These are phyloP conservation scores for Apodemia duryi DNA, from an alignment of 2,888 invertebrate species.

Conservation along the genomic window DNA sequence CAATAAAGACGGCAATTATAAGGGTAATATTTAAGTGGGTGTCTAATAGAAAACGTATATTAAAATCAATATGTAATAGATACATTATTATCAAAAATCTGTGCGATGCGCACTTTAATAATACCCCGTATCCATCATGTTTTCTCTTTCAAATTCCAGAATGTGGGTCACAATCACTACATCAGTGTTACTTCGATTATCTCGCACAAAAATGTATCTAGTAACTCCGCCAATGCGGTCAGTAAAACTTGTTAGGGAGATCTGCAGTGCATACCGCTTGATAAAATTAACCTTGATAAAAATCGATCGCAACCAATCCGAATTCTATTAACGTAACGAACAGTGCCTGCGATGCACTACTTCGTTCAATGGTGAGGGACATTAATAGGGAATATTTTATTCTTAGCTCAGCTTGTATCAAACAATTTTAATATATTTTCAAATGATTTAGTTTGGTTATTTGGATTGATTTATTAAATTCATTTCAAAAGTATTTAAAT, in stretches of 20 bases:
- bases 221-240: constrained; percentile 26
- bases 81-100: neutral
- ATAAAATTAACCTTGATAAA: constrained; percentile 23
- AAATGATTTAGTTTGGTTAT: no score
- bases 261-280: constrained; percentile 20
- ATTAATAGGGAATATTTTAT: constrained; percentile 1
- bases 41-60: neutral
- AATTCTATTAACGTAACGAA: constrained; percentile 1
- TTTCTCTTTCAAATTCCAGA: constrained; percentile 52
- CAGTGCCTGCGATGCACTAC: neutral
- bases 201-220: constrained; percentile 41
- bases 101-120: constrained; percentile 18
- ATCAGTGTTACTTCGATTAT: constrained; percentile 53
- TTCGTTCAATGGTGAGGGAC: neutral
- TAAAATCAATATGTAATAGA: neutral
- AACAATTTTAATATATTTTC: no score
- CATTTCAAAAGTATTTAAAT: no score
- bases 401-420: neutral
- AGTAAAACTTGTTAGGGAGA: constrained; percentile 16
- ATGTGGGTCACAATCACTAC: constrained; percentile 54
- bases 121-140: constrained; percentile 49
- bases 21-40: no score
- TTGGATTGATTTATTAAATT: no score
- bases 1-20: no score
- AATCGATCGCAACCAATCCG: constrained; percentile 15